These are phyloP conservation scores for Platyura marginata DNA, from an alignment of 1,140 invertebrate species.

Conservation along the genomic window DNA sequence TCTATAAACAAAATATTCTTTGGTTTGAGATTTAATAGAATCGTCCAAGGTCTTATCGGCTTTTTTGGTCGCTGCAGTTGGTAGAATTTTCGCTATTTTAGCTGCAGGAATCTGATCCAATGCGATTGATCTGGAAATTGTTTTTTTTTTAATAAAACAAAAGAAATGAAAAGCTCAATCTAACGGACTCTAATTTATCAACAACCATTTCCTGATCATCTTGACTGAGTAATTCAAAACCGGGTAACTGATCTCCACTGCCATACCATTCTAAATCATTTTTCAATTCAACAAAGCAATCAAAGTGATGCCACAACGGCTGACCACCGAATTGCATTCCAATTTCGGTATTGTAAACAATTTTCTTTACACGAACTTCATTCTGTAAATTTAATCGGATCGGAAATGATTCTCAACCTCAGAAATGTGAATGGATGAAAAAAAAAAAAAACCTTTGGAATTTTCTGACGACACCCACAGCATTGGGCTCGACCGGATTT, in stretches of 20 bases:
- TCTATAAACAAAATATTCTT: too few relatives aligned
- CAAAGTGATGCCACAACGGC: constrained; percentile 78
- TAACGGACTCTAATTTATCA: too few relatives aligned
- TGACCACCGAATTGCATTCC: constrained; percentile 62
- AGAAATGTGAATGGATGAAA: too few relatives aligned
- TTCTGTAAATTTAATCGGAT: too few relatives aligned
- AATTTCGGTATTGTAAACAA: constrained; percentile 66
- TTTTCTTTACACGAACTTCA: constrained; percentile 66
- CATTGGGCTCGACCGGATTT: constrained; percentile 69
- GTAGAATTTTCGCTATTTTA: background rate
- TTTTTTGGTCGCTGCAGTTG: too few relatives aligned
- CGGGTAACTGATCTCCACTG: constrained; percentile 48
- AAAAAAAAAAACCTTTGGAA: constrained; percentile 26
- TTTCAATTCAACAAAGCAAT: constrained; percentile 56
- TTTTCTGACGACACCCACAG: constrained; percentile 72
- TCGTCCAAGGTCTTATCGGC: too few relatives aligned
- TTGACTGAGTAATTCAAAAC: constrained; percentile 47
- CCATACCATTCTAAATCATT: constrained; percentile 55
- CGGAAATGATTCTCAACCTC: too few relatives aligned
- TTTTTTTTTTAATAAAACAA: background rate
- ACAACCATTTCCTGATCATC: constrained; percentile 45
- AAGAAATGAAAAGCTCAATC: too few relatives aligned
- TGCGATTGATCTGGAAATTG: background rate
- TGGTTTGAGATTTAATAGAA: too few relatives aligned
- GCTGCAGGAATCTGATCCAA: background rate